Percentiles rank a stretch among this genome's conserved stretches.
These are phyloP conservation scores for Pristionchus entomophagus DNA, from an alignment of 2,888 invertebrate species.

Conservation along the genomic window DNA sequence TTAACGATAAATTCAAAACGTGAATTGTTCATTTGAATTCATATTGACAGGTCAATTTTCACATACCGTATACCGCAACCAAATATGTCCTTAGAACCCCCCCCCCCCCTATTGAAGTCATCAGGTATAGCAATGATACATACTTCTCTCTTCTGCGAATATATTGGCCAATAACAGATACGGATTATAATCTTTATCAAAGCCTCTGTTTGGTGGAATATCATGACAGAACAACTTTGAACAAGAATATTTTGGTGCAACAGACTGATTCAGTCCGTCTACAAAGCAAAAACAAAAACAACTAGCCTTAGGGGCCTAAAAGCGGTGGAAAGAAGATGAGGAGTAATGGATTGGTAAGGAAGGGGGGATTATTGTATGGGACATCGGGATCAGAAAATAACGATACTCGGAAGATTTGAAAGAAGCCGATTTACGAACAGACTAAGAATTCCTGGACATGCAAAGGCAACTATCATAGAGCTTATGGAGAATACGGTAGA, in stretches of 20 bases:
- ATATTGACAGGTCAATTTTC: too few relatives aligned
- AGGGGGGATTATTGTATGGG: background rate
- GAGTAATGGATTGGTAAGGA: background rate
- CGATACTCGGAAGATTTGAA: conserved; percentile 6
- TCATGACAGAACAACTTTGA: background rate
- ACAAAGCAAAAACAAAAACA: conserved; percentile 36
- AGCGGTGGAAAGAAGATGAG: background rate
- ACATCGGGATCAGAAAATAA: conserved; percentile 10
- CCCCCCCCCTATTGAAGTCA: too few relatives aligned
- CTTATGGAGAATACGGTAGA: background rate
- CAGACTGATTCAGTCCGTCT: too few relatives aligned
- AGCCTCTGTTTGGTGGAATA: conserved; percentile 1
- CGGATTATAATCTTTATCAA: background rate
- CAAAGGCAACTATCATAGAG: conserved; percentile 18
- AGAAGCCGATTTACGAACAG: conserved; percentile 10
- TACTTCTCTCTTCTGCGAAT: too few relatives aligned
- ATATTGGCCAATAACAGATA: too few relatives aligned
- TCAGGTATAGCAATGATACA: too few relatives aligned
- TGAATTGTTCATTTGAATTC: too few relatives aligned
- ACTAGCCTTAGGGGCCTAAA: conserved; percentile 37
- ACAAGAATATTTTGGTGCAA: conserved; percentile 17
- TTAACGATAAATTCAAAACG: too few relatives aligned
- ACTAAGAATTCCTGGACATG: conserved; percentile 11
- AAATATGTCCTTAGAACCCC: too few relatives aligned
- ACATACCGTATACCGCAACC: too few relatives aligned